Base-by-base conservation (phyloP, 2,888 invertebrate genomes). In the Halictus ligatus region DNA sequence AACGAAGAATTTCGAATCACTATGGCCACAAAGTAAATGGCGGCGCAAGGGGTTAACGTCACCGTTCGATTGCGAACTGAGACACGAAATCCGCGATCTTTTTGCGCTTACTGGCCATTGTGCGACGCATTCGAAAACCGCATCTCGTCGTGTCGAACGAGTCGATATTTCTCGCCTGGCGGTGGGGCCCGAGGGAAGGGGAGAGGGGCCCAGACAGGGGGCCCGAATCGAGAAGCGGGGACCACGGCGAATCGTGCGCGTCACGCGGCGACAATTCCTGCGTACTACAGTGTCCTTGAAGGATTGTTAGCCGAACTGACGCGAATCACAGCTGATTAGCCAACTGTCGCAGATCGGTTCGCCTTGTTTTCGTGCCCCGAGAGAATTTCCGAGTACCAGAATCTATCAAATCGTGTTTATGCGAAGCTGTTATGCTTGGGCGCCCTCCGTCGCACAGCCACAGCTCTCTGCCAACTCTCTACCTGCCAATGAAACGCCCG, bases 401-500 rank as follows among this genome's bases (percentile, higher is more conserved):
- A 43, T 46, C 84, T 74, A 81, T 85, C 86, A 82, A 80, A 84
- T 88, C 83, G 83, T 89, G 80, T 90, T 85, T 79, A 79, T 78
- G 82, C 82, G 75, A 74, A 12, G 77, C 29, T n/a, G 82, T n/a
- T 54, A 18, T 54, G 85, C 40, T 77, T 86, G 81, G 86, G 82
- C 86, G 80, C 74, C 74, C 85, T 73, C 71, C 71, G 77, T 80
- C 75, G 71, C 82, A 35, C 78, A 83, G 83, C 84, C 83, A 35
- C 78, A 81, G 83, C 84, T 83, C 90, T 87, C 91, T 89, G 21
- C 1, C 60, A 15, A 40, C 21, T 40, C 12, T 87, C 87, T 91
- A 91, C 91, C 91, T 91, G 91, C 93, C 94, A 94, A 93, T 94
- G 94, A 92, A 92, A 92, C 89, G 92, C 90, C 88, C 88, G 92